Evolutionary conservation across 2,113 vertebrate genomes (phyloP), one percentile per base, ranked within the genome.

Genomic region (Eudyptes chrysolophus): DNA sequence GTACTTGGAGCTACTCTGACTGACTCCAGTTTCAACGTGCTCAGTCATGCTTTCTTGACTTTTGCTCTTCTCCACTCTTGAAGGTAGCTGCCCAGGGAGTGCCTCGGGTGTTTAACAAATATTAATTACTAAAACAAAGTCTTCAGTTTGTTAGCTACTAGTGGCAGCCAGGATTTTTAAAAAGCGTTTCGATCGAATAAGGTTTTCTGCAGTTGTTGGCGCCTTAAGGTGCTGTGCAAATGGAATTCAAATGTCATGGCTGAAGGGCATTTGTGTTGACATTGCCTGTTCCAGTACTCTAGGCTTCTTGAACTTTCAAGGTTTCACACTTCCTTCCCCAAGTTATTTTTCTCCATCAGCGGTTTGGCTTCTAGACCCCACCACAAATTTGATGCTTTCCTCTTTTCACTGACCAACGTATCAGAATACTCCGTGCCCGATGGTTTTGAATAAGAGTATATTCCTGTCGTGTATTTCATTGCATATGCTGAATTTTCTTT

Each of bases 161-260:
- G 0, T 19, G 38, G 22, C 48, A 92, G n/a, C 3, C 44, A 79
- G 19, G 44, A 65, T 62, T 85, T 82, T 76, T 9, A 2, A 62
- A n/a, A 89, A 72, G 24, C 0, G 1, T 87, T 81, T 85, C 1
- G 2, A 20, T 0, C 6, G 2, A 85, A 29, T 40, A 79, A 46
- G 61, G 25, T 25, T 55, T 85, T 58, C 48, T 90, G 75, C 7
- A 24, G 34, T 48, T 75, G 17, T 64, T 87, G 71, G 61, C 24
- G 34, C 48, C 61, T 82, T 64, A 30, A 75, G 54, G 57, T 93
- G 40, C 25, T 80, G 62, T 62, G 32, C 49, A 71, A 83, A 57
- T 65, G 58, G 44, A 83, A 85, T 72, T 29, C 66, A 83, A 29
- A 76, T 55, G 22, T n/a, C 20, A 26, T 22, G 42, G 36, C 46